Base-by-base conservation (phyloP, 2,888 invertebrate species). In the Prionchulus punctatus region DNA sequence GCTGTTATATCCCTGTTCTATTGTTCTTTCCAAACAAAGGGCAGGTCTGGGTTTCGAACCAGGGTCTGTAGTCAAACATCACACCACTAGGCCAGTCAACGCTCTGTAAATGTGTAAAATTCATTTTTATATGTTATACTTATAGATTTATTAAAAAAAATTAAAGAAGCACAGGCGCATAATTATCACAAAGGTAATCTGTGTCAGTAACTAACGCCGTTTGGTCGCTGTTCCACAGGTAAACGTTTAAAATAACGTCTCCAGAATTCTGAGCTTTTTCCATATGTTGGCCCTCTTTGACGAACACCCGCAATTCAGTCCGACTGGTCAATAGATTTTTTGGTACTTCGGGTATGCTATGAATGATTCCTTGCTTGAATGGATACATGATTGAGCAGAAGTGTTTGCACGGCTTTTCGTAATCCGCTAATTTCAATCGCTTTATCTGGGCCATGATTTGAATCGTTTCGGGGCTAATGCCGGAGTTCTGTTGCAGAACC, bases 381-480 rank as follows among this genome's bases (percentile, higher is more conserved):
- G 45, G 45, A 23, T 45, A 45, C 18, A 23, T 7, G 18, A 45
- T 4, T 23, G 23, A 23, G 23, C 18, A 12, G 45, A 45, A 45
- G 23, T n/a, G 23, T 23, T n/a, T 45, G 12, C 4, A n/a, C 45
- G 45, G 23, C 23, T n/a, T 12, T 45, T 45, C 45, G 18, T 23
- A 12, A 36, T 18, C 18, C 18, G 36, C 36, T 7, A 45, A n/a
- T n/a, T 45, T 23, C 18, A 45, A 12, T 12, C 23, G 18, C 23
- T 23, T 23, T 7, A 45, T 49, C 30, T 49, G 50, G 28, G 50
- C 23, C 28, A 28, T 7, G 21, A 49, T 49, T 7, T 49, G 50
- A 4, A 49, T 30, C 27, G 28, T 49, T 49, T 49, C 50, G 27
- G 50, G 50, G 30, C 50, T 49, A 12, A 49, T 28, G 15, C 50